A percentile compares a stretch with the other conserved stretches of the same genome.
phyloP scores from a whole-genome alignment of 1,140 invertebrate genomes.

The Panulirus ornatus region DNA sequence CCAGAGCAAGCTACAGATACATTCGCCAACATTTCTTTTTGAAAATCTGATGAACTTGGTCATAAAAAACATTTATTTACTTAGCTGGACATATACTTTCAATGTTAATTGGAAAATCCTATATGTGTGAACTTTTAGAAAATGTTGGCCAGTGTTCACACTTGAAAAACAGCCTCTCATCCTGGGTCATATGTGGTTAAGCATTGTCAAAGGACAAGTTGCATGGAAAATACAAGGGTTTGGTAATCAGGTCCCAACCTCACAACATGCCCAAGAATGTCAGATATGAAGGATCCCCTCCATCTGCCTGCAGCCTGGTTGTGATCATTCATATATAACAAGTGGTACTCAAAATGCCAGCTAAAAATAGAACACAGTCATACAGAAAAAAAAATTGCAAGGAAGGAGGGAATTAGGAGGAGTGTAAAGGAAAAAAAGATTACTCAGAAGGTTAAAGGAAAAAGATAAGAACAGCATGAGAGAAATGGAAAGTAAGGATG shows the following conservation, averaged over 20 bases:
- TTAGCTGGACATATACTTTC: too few species aligned
- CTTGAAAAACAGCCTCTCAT: too few species aligned
- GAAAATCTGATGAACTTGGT: too few species aligned
- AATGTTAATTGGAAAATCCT: too few species aligned
- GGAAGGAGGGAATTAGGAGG: neutral
- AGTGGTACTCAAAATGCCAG: neutral
- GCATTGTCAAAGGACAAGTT: neutral
- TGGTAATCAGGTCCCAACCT: neutral
- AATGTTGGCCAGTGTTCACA: too few species aligned
- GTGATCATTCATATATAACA: neutral
- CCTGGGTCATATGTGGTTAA: neutral
- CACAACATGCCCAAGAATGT: neutral
- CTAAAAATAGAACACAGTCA: neutral
- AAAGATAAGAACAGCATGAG: too few species aligned
- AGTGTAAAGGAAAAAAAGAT: neutral
- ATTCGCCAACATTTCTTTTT: too few species aligned
- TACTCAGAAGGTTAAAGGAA: too few species aligned
- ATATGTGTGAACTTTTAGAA: too few species aligned
- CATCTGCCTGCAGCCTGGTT: neutral
- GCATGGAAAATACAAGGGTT: neutral
- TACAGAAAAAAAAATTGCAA: neutral
- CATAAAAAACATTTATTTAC: too few species aligned
- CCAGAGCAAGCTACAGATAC: too few species aligned
- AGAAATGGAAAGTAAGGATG: too few species aligned
- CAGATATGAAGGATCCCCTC: neutral